Evolutionary conservation across 1,140 invertebrate genomes (phyloP).

Genomic region (Choristoneura fumiferana): DNA sequence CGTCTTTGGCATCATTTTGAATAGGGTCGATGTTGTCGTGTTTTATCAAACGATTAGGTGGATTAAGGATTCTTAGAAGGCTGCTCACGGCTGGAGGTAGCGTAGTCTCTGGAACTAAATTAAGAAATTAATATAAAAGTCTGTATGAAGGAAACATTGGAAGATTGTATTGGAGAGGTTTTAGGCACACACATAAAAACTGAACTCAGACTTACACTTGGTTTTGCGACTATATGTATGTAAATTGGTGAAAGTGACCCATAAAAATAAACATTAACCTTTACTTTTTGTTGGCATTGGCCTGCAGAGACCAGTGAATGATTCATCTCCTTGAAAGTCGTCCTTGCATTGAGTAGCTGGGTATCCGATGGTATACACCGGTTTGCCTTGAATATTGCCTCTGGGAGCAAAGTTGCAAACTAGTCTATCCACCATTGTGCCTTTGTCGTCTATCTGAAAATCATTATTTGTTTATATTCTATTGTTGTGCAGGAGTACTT

Average conservation of each 20-base stretch:
- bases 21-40: constrained; percentile 48
- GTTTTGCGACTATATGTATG: too few species aligned
- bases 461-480: too few species aligned
- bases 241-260: too few species aligned
- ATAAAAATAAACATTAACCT: too few species aligned
- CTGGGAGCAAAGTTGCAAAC: constrained; percentile 61
- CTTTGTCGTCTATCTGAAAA: constrained; percentile 36
- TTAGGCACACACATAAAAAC: too few species aligned
- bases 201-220: too few species aligned
- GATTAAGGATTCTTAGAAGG: constrained; percentile 55
- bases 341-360: constrained; percentile 51
- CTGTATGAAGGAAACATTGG: too few species aligned
- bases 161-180: too few species aligned
- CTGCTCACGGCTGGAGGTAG: constrained; percentile 32
- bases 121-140: background rate
- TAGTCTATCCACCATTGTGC: constrained; percentile 42
- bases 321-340: constrained; percentile 33
- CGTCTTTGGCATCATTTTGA: constrained; percentile 27
- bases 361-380: constrained; percentile 54
- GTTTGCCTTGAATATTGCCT: constrained; percentile 53
- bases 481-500: too few species aligned
- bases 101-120: constrained; percentile 35
- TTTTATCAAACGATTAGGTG: constrained; percentile 47
- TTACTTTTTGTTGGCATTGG: constrained; percentile 19
- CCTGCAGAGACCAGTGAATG: constrained; percentile 47